Conservation (phyloP, 1,140 invertebrate genomes). For the Trachymyrmex septentrionalis region DNA sequence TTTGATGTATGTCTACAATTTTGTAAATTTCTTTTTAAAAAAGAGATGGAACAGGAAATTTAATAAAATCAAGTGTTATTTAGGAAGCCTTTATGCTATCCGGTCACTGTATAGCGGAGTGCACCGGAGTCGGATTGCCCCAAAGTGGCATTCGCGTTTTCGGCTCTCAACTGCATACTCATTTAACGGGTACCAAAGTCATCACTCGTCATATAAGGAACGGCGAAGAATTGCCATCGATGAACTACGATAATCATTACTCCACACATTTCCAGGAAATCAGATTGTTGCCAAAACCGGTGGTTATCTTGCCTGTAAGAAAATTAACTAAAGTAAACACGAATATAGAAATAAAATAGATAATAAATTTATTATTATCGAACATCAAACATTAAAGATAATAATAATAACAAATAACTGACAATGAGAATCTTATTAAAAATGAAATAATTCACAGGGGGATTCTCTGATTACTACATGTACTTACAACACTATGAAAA, state of each 20-base stretch:
- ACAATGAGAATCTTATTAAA: not conserved
- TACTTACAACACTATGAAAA: slow-evolving; percentile 92
- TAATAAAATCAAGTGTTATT: slow-evolving; percentile 1
- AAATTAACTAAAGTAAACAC: not conserved
- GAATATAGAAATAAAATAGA: slow-evolving; percentile 6
- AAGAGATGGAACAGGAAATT: not conserved
- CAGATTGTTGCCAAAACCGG: slow-evolving; percentile 92
- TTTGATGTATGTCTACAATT: not conserved
- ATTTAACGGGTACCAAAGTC: slow-evolving; percentile 95
- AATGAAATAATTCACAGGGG: slow-evolving; percentile 89
- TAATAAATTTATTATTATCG: not conserved
- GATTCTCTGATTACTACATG: slow-evolving; percentile 97
- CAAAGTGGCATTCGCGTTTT: slow-evolving; percentile 95
- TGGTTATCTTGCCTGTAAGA: slow-evolving; percentile 94
- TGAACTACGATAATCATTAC: slow-evolving; percentile 98
- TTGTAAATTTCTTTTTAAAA: not conserved
- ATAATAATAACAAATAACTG: not conserved
- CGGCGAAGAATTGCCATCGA: slow-evolving; percentile 91
- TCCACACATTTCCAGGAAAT: slow-evolving; percentile 99
- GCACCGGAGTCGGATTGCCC: slow-evolving; percentile 95
- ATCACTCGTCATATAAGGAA: slow-evolving; percentile 94
- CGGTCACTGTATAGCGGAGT: slow-evolving; percentile 97
- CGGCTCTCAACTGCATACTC: slow-evolving; percentile 98
- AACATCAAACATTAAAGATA: not conserved
- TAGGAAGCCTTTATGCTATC: slow-evolving; percentile 91